Evolutionary conservation across 37 sponge, comb jelly and placozoan genomes (phyloP).

Genomic region (Geodia barretti): DNA sequence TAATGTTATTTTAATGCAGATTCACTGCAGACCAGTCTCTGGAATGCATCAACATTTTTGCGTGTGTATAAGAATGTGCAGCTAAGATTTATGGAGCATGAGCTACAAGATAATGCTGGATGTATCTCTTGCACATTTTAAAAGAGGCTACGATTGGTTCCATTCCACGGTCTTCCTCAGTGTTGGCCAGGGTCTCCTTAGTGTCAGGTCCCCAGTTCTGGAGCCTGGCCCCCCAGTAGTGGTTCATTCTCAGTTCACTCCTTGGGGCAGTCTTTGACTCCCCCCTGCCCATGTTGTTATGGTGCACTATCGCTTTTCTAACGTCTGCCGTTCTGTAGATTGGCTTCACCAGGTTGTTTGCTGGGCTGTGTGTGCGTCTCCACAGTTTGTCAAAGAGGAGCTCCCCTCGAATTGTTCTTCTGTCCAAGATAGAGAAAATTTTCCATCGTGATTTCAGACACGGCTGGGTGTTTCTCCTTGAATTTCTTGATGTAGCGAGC

Average conservation of each 20-base stretch:
- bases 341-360: conserved; percentile 72
- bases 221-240: conserved; percentile 85
- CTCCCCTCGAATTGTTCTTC: conserved; percentile 10
- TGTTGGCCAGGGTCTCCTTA: conserved; percentile 40
- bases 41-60: too few species aligned
- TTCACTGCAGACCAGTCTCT: too few species aligned
- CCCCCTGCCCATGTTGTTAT: conserved; percentile 34
- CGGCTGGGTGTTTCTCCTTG: conserved; percentile 1
- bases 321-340: conserved; percentile 60
- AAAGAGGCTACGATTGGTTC: conserved; percentile 43
- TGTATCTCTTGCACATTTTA: conserved; percentile 23
- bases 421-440: conserved; percentile 74
- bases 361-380: conserved; percentile 49
- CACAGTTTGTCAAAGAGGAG: conserved; percentile 53
- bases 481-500: conserved; percentile 45
- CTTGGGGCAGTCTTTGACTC: conserved; percentile 20
- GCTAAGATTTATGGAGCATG: too few species aligned
- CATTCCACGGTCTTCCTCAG: conserved; percentile 50
- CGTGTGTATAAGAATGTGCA: too few species aligned
- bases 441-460: conserved; percentile 64
- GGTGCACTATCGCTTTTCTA: conserved; percentile 49
- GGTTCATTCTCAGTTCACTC: conserved; percentile 66
- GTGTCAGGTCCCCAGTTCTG: conserved; percentile 87
- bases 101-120: too few species aligned
- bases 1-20: too few species aligned